These are phyloP conservation scores for Sialia sialis DNA, from an alignment of 2,113 vertebrate genomes.

Conservation along the genomic window DNA sequence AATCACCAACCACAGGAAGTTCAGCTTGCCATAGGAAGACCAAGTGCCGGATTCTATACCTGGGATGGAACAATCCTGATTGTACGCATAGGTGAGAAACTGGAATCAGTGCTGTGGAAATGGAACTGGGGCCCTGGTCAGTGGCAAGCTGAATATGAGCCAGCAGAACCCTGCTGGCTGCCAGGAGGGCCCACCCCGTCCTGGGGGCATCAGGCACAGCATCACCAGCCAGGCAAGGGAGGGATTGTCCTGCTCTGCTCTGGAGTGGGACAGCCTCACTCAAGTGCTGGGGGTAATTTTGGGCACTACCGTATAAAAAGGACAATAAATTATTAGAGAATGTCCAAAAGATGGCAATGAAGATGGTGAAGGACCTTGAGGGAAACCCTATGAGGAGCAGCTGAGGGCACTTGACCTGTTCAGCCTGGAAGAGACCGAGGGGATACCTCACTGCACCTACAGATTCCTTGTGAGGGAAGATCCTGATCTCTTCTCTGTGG, in stretches of 20 bases:
- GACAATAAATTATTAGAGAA: not conserved
- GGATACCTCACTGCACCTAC: not conserved
- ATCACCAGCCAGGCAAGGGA: accelerated
- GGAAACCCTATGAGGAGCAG: accelerated
- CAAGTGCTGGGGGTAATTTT: accelerated
- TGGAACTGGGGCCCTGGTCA: too few species aligned
- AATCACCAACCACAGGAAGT: not conserved
- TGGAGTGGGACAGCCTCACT: not conserved
- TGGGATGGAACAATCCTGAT: not conserved
- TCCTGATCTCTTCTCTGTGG: not conserved
- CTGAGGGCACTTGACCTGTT: not conserved
- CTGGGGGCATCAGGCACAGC: not conserved
- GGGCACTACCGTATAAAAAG: accelerated
- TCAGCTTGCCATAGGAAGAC: not conserved
- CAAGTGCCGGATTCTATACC: not conserved
- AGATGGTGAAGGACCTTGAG: not conserved
- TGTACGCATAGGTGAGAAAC: accelerated
- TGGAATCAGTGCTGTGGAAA: not conserved
- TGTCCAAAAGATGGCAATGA: accelerated
- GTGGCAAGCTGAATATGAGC: accelerated
- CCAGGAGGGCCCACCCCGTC: accelerated
- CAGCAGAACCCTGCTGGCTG: not conserved
- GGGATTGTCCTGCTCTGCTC: not conserved
- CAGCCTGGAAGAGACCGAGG: not conserved
- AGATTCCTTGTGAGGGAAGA: not conserved